Percentiles rank a stretch among this genome's conserved stretches.
phyloP scores from a whole-genome alignment of 2,113 vertebrate genomes.

The Tragelaphus buxtoni region DNA sequence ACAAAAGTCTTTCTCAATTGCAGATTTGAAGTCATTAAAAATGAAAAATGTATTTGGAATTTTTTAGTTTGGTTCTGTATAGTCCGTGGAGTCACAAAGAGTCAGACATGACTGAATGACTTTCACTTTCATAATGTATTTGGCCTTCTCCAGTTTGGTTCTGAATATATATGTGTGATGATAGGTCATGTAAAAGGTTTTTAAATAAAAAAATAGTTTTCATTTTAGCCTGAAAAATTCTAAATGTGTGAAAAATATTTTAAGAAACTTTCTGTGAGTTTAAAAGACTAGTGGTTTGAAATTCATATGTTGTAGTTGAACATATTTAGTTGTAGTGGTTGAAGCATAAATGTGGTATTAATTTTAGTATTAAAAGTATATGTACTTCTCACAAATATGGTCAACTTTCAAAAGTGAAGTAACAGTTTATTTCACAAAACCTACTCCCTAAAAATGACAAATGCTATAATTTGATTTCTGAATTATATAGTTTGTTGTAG shows the following conservation, averaged over 20 bases:
- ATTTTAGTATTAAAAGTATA: not conserved
- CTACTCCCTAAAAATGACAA: not conserved
- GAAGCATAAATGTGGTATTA: slow-evolving; percentile 43
- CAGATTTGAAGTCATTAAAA: not conserved
- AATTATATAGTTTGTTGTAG: not conserved
- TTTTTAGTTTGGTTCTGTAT: not conserved
- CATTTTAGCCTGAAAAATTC: not conserved
- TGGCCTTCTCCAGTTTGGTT: not conserved
- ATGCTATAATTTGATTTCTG: not conserved
- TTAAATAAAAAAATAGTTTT: not conserved
- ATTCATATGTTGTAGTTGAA: not conserved
- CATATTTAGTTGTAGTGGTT: not conserved
- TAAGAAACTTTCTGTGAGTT: not conserved
- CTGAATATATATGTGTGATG: not conserved
- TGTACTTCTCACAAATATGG: not conserved
- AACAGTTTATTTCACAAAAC: not conserved
- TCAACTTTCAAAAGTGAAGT: not conserved
- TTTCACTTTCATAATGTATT: not conserved
- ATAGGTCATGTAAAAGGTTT: not conserved
- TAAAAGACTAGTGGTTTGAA: not conserved
- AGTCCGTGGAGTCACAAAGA: not conserved
- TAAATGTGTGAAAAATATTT: not conserved
- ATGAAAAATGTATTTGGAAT: not conserved
- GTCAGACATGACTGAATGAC: not conserved
- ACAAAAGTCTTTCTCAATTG: not conserved